Conservation (phyloP, 2,888 invertebrate genomes). For the Ennomos quercinarius region DNA sequence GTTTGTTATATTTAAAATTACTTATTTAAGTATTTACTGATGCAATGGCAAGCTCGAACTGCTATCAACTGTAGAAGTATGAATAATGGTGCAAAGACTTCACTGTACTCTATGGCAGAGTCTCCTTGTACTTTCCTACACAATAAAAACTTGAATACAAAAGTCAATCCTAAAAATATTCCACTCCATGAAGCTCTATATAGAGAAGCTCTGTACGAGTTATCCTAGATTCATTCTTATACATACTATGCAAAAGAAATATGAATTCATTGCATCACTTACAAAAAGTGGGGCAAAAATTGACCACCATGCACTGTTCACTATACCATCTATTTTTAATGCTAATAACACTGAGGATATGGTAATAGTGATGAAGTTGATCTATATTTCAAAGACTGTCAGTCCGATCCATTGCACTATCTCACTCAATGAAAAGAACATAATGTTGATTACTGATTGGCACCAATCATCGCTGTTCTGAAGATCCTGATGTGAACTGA, state of each 20-base stretch:
- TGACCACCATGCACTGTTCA: slow-evolving; percentile 92
- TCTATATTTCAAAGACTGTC: slow-evolving; percentile 97
- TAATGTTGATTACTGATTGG: slow-evolving; percentile 71
- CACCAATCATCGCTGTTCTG: slow-evolving; percentile 81
- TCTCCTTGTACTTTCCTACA: slow-evolving; percentile 95
- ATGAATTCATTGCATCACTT: slow-evolving; percentile 96
- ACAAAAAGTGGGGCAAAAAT: slow-evolving; percentile 96
- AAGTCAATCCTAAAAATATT: slow-evolving; percentile 92
- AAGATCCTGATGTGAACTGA: slow-evolving; percentile 93
- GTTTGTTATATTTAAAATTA: not conserved
- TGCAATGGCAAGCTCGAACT: slow-evolving; percentile 96
- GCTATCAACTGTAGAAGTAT: slow-evolving; percentile 95
- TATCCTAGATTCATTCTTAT: slow-evolving; percentile 95
- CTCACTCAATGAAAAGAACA: slow-evolving; percentile 96
- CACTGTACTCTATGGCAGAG: slow-evolving; percentile 93
- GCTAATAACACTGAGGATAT: slow-evolving; percentile 94
- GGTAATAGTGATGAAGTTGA: slow-evolving; percentile 93
- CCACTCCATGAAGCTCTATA: slow-evolving; percentile 94
- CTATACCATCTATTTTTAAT: slow-evolving; percentile 89
- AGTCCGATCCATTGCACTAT: slow-evolving; percentile 97
- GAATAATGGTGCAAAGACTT: slow-evolving; percentile 96
- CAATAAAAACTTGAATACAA: slow-evolving; percentile 95
- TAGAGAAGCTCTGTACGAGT: slow-evolving; percentile 91
- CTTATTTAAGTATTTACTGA: slow-evolving; percentile 58
- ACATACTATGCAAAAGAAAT: slow-evolving; percentile 97